A percentile compares a stretch with the other conserved stretches of the same genome.
Evolutionary conservation across 2,113 vertebrate genomes (phyloP).

Genomic region (Pithys albifrons): DNA sequence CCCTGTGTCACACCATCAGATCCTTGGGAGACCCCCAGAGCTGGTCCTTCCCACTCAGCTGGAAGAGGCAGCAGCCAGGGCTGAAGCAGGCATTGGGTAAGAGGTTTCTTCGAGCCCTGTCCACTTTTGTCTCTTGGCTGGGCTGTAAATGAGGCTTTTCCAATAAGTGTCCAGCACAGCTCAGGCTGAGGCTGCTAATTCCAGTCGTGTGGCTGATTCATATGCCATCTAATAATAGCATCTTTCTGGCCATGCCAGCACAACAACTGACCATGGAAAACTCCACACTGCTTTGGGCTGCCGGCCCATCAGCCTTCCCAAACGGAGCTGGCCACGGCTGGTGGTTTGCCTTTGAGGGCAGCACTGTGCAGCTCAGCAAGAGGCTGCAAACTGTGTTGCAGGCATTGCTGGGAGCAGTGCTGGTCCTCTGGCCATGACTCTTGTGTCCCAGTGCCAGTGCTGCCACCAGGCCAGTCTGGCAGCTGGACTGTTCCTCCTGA

Average conservation of each 20-base stretch:
- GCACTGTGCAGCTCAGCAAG: not conserved
- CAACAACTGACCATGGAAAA: slow-evolving; percentile 34
- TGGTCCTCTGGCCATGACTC: rapidly evolving
- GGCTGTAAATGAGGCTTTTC: not conserved
- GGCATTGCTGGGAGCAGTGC: not conserved
- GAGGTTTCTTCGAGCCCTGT: not conserved
- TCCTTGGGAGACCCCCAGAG: not conserved
- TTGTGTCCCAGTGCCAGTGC: not conserved
- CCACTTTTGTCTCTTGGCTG: not conserved
- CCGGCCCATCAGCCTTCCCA: not conserved
- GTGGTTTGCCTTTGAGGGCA: not conserved
- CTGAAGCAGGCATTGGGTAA: not conserved
- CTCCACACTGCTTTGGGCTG: not conserved
- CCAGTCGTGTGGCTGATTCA: not conserved
- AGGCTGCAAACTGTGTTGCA: not conserved
- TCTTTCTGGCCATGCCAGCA: not conserved
- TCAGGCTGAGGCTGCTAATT: not conserved
- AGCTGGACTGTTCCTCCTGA: not conserved
- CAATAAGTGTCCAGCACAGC: not conserved
- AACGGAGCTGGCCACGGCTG: not conserved
- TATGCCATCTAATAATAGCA: slow-evolving; percentile 29
- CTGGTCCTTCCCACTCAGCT: not conserved
- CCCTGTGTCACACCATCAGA: rapidly evolving
- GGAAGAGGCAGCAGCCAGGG: not conserved
- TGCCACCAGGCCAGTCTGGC: rapidly evolving